Evolutionary conservation across 2,888 invertebrate species (phyloP).

Genomic region (Lymantria monacha): DNA sequence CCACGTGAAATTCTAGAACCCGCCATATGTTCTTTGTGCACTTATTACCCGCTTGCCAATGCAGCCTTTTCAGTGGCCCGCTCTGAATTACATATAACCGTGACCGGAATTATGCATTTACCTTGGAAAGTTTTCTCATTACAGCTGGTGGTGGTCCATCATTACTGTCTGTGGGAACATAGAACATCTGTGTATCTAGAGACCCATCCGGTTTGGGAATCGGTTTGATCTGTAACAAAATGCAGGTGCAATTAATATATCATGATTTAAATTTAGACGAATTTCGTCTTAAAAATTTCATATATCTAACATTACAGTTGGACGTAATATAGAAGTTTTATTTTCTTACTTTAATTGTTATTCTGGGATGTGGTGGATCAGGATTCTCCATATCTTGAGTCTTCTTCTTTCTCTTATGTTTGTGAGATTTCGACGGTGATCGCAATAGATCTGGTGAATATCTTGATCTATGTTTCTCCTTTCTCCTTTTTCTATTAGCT

Average conservation of each 20-base stretch:
- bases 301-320: too few species aligned
- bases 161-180: slow-evolving; percentile 86
- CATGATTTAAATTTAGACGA: too few species aligned
- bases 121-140: slow-evolving; percentile 67
- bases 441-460: slow-evolving; percentile 87
- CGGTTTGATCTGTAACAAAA: slow-evolving; percentile 84
- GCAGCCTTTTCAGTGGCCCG: too few species aligned
- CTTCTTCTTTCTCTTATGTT: slow-evolving; percentile 91
- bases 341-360: slow-evolving; percentile 87
- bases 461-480: slow-evolving; percentile 89
- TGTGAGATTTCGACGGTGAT: slow-evolving; percentile 87
- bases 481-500: slow-evolving; percentile 86
- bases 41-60: too few species aligned
- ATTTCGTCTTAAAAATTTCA: too few species aligned
- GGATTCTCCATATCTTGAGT: slow-evolving; percentile 84
- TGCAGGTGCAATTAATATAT: not conserved
- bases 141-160: slow-evolving; percentile 77
- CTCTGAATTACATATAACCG: too few species aligned
- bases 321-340: too few species aligned
- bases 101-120: slow-evolving; percentile 14
- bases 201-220: slow-evolving; percentile 90
- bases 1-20: too few species aligned
- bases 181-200: slow-evolving; percentile 89
- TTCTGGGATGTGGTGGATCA: slow-evolving; percentile 85
- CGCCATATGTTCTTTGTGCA: too few species aligned